These are phyloP conservation scores for Crotalus adamanteus DNA, from an alignment of 2,797 vertebrate genomes.

Conservation along the genomic window DNA sequence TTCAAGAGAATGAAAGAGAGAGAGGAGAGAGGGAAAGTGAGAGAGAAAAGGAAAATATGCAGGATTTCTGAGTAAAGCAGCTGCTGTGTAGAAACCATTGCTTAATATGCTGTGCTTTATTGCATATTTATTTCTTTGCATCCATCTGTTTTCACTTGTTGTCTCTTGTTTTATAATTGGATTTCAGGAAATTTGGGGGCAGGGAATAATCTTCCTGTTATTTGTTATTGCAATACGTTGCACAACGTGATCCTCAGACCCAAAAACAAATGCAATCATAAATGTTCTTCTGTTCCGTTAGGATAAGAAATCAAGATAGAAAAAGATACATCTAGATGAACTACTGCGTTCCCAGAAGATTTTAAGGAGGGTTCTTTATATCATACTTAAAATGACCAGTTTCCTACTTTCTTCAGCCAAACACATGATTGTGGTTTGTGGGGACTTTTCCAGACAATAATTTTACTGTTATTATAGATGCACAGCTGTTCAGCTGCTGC, in stretches of 20 bases:
- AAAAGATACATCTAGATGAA: not conserved
- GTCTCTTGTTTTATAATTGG: constrained; percentile 39
- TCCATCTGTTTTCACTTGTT: constrained; percentile 41
- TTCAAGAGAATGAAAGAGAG: not conserved
- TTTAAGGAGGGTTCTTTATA: not conserved
- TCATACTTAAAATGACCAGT: not conserved
- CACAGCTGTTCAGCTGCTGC: constrained; percentile 21
- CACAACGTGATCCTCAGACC: not conserved
- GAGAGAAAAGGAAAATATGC: not conserved
- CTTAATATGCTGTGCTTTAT: constrained; percentile 22
- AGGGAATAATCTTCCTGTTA: constrained; percentile 22
- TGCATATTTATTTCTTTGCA: constrained; percentile 31
- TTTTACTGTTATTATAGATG: constrained; percentile 23
- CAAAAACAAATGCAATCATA: constrained; percentile 17
- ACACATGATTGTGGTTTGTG: not conserved
- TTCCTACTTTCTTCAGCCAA: constrained; percentile 4
- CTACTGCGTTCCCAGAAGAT: not conserved
- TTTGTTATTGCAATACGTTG: constrained; percentile 15
- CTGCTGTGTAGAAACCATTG: constrained; percentile 25
- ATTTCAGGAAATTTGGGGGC: constrained; percentile 31
- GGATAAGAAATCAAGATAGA: constrained; percentile 5
- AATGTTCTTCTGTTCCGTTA: not conserved
- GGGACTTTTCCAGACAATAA: constrained; percentile 19
- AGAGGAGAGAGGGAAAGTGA: not conserved
- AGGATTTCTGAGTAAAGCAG: constrained; percentile 6